Conservation (phyloP, 2,113 vertebrate genomes). For the Xenotilapia caudafasciata region DNA sequence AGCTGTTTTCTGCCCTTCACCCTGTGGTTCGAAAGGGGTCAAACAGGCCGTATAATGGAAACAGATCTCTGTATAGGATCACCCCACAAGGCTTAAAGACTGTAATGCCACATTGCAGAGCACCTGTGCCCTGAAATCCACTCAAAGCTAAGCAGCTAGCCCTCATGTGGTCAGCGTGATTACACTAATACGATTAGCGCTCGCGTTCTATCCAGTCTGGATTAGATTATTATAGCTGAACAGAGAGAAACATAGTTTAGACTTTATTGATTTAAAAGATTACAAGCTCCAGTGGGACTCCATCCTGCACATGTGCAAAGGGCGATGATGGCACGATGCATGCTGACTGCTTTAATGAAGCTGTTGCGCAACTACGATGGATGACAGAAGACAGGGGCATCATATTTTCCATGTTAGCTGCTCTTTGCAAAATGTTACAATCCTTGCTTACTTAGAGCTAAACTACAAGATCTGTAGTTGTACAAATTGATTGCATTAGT, state of each 20-base stretch:
- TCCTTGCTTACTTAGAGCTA: background rate
- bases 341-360: background rate
- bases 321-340: background rate
- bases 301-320: background rate
- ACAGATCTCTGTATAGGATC: background rate
- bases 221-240: constrained; percentile 35
- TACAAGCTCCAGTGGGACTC: constrained; percentile 16
- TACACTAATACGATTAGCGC: constrained; percentile 55
- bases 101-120: constrained; percentile 27
- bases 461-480: background rate
- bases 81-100: background rate
- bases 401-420: background rate
- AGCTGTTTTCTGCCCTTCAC: background rate
- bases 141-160: constrained; percentile 42
- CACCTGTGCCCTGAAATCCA: constrained; percentile 42
- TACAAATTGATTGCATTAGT: background rate
- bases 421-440: background rate
- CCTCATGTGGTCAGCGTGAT: constrained; percentile 51
- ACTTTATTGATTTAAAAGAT: constrained; percentile 42
- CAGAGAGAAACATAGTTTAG: constrained; percentile 46
- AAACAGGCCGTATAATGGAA: background rate
- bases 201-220: constrained; percentile 31
- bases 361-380: background rate
- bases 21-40: background rate
- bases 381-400: background rate